Conservation (phyloP, 2,888 invertebrate genomes). For the Drosophila yooni region DNA sequence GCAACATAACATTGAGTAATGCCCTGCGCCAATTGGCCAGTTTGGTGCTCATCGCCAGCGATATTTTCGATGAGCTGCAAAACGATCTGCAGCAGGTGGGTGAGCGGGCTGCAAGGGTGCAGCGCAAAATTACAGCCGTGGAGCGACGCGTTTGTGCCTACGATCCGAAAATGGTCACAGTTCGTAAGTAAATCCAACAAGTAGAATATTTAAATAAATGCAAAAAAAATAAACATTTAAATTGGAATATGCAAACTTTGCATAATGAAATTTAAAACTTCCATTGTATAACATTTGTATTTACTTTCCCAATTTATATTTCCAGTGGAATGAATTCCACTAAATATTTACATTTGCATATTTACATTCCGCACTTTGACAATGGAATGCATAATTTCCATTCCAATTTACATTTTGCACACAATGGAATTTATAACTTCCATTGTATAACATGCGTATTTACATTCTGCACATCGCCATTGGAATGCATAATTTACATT, state of each 20-base stretch:
- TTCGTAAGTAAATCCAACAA: conserved; percentile 90
- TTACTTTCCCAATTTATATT: neutral
- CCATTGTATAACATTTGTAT: neutral
- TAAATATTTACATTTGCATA: neutral
- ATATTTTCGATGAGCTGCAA: conserved; percentile 93
- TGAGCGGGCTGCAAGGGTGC: conserved; percentile 90
- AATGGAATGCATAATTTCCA: neutral
- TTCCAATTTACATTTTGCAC: neutral
- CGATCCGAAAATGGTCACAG: conserved; percentile 96
- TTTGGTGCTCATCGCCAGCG: conserved; percentile 92
- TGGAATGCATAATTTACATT: neutral
- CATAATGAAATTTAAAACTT: neutral
- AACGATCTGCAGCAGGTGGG: conserved; percentile 90
- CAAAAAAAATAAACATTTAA: neutral
- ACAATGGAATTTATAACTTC: neutral
- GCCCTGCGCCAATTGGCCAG: conserved; percentile 94
- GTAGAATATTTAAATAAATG: neutral
- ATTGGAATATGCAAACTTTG: neutral
- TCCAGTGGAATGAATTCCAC: neutral
- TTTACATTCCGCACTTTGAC: neutral
- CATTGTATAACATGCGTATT: neutral
- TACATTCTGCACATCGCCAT: neutral
- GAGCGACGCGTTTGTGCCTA: conserved; percentile 90
- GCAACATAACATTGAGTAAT: conserved; percentile 94
- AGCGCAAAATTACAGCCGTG: conserved; percentile 89